A percentile compares a stretch with the other conserved stretches of the same genome.
Conservation (phyloP, 2,888 invertebrate genomes). For the Tinea pellionella region DNA sequence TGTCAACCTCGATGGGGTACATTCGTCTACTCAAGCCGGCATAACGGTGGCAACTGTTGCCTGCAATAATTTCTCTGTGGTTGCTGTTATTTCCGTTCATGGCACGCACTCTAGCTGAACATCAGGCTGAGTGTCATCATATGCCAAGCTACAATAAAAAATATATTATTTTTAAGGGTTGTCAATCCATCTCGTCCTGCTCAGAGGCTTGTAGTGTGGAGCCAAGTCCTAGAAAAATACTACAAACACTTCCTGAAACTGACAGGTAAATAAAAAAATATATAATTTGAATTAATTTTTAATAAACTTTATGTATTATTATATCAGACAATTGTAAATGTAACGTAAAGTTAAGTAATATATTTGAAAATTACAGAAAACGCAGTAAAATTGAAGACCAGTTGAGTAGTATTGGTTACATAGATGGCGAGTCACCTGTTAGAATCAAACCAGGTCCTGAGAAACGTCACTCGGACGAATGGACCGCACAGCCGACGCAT, state of each 20-base stretch:
- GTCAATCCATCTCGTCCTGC: constrained; percentile 18
- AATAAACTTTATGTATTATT: no score
- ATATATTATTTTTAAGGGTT: neutral
- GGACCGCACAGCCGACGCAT: constrained; percentile 18
- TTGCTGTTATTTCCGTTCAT: no score
- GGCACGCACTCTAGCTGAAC: no score
- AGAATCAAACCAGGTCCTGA: constrained; percentile 28
- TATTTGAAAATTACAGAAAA: neutral
- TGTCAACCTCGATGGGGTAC: no score
- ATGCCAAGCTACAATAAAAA: no score
- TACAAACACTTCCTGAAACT: constrained; percentile 35
- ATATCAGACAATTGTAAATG: no score
- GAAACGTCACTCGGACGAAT: constrained; percentile 17
- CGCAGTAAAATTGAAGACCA: constrained; percentile 82
- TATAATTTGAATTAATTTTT: no score
- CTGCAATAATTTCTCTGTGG: no score
- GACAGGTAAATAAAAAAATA: constrained; percentile 41
- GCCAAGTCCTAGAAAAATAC: constrained; percentile 38
- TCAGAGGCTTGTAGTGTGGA: constrained; percentile 41
- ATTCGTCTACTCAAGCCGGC: no score
- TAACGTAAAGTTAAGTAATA: neutral
- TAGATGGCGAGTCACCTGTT: constrained; percentile 72
- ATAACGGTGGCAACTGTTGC: no score
- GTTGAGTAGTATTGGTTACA: constrained; percentile 81
- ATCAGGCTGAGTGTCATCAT: no score